Evolutionary conservation across 2,888 invertebrate genomes (phyloP).

Genomic region (Hymenopus coronatus): DNA sequence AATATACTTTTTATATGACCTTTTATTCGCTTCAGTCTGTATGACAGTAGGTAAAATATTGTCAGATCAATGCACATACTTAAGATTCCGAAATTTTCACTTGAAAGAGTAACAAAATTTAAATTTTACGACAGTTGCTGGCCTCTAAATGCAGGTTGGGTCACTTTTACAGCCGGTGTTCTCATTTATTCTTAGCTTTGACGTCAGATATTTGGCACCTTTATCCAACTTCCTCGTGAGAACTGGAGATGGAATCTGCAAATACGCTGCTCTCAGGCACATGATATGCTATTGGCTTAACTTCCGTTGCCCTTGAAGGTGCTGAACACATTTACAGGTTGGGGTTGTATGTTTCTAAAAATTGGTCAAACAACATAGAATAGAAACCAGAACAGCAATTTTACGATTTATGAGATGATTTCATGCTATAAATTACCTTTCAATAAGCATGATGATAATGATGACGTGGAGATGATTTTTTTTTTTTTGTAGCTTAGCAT

Average conservation of each 20-base stretch:
- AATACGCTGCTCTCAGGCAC: background rate
- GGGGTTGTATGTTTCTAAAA: background rate
- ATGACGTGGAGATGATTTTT: no score
- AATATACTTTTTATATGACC: no score
- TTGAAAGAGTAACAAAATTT: background rate
- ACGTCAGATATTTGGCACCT: background rate
- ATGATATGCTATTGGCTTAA: background rate
- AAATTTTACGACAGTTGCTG: background rate
- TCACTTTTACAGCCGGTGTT: background rate
- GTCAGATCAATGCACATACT: background rate
- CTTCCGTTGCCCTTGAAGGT: background rate
- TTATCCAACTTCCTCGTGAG: background rate
- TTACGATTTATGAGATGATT: no score
- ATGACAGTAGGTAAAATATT: background rate
- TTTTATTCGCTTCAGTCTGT: background rate
- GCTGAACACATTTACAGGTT: background rate
- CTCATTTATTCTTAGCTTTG: background rate
- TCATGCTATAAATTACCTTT: no score
- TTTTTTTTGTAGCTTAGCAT: no score
- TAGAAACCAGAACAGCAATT: background rate
- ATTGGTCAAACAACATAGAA: background rate
- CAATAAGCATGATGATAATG: no score
- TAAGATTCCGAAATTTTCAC: background rate
- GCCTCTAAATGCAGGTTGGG: background rate
- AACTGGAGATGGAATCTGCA: background rate